These are phyloP conservation scores for Aegotheles bennettii DNA, from an alignment of 2,113 vertebrate genomes.

Conservation along the genomic window DNA sequence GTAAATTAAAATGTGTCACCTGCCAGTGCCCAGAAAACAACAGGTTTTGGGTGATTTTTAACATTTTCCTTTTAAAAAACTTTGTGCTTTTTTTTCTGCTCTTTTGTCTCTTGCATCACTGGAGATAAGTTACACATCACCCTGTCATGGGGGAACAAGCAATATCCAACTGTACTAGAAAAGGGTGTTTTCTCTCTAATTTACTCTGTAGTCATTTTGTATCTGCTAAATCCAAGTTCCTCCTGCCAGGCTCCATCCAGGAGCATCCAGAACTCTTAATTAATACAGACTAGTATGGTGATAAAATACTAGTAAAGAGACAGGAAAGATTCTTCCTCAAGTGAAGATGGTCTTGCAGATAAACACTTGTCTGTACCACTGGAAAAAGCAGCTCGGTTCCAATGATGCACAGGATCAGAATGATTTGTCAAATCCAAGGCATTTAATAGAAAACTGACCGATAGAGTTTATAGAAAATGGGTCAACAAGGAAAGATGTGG, in stretches of 20 bases:
- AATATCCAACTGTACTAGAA: not conserved
- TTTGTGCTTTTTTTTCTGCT: not conserved
- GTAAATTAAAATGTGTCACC: not conserved
- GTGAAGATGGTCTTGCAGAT: not conserved
- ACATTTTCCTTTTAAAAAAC: not conserved
- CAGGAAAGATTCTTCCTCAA: not conserved
- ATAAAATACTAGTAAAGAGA: not conserved
- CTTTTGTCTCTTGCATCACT: not conserved
- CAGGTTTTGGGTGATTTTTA: accelerated
- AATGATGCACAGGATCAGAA: not conserved
- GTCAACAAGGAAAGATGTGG: not conserved
- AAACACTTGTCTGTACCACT: not conserved
- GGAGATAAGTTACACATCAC: not conserved
- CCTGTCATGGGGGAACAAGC: not conserved
- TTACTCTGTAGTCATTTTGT: not conserved
- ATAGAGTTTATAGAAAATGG: not conserved
- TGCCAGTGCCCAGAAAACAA: not conserved
- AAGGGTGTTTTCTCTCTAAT: not conserved
- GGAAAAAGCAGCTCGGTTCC: not conserved
- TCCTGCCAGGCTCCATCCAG: not conserved
- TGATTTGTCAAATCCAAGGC: not conserved
- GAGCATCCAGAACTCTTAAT: not conserved
- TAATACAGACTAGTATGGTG: not conserved
- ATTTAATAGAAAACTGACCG: not conserved
- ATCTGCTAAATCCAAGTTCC: not conserved